Percentiles rank a stretch among this genome's conserved stretches.
Evolutionary conservation across 1,140 invertebrate genomes (phyloP).

Genomic region (Drosophila pallidifrons): DNA sequence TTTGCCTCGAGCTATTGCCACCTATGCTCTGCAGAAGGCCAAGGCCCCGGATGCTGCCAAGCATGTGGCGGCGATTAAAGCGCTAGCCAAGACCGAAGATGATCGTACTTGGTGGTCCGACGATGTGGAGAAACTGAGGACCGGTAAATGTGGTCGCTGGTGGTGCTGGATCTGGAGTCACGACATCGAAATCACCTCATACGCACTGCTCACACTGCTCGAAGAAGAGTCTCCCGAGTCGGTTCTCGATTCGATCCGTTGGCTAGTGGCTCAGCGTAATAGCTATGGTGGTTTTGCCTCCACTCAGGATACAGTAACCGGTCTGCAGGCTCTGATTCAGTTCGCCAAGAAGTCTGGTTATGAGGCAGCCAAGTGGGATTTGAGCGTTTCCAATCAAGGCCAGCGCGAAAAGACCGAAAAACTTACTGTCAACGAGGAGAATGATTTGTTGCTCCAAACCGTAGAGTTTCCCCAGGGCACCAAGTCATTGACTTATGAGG

Average conservation of each 20-base stretch:
- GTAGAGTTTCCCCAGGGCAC: conserved; percentile 76
- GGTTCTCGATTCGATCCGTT: conserved; percentile 87
- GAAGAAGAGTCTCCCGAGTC: conserved; percentile 75
- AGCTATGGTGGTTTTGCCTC: conserved; percentile 91
- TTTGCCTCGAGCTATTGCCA: conserved; percentile 91
- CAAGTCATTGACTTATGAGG: conserved; percentile 86
- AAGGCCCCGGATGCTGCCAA: conserved; percentile 86
- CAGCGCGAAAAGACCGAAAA: conserved; percentile 66
- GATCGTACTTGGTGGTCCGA: conserved; percentile 85
- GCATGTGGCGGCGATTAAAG: conserved; percentile 56
- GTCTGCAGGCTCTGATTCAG: conserved; percentile 88
- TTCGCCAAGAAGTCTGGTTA: conserved; percentile 85
- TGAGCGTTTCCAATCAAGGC: conserved; percentile 61
- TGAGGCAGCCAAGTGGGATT: conserved; percentile 64
- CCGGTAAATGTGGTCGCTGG: conserved; percentile 87
- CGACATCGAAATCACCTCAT: conserved; percentile 92
- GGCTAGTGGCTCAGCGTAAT: conserved; percentile 92
- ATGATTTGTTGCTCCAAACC: conserved; percentile 71
- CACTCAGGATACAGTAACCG: conserved; percentile 89
- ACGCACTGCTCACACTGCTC: conserved; percentile 89
- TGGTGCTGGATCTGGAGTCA: conserved; percentile 85
- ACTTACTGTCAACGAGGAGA: conserved; percentile 62
- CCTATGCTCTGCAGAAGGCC: conserved; percentile 91
- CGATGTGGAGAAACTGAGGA: conserved; percentile 90
- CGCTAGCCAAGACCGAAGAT: conserved; percentile 64